Percentiles rank a stretch among this genome's conserved stretches.
Evolutionary conservation across 2,797 vertebrate species (phyloP).

Genomic region (Eospalax fontanierii): DNA sequence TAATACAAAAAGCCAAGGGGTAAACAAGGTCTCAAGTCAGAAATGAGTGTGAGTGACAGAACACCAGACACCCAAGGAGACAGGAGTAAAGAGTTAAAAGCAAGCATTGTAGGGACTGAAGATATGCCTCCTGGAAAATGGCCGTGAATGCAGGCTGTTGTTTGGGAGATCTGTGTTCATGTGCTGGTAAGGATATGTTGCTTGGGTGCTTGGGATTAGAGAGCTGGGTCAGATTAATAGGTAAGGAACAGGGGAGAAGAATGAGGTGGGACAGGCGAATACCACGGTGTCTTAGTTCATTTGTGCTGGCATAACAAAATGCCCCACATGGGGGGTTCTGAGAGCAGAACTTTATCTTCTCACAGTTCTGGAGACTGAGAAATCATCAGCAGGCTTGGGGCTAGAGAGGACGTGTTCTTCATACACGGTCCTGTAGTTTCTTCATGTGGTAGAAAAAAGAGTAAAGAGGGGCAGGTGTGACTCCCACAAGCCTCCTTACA

Average conservation of each 20-base stretch:
- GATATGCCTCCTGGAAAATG: neutral
- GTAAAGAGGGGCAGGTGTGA: neutral
- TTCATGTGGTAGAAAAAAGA: neutral
- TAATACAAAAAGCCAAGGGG: neutral
- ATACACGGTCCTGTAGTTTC: neutral
- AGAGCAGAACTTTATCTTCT: neutral
- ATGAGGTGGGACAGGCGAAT: neutral
- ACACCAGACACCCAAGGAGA: neutral
- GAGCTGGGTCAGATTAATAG: neutral
- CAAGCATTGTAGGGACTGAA: neutral
- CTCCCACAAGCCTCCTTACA: neutral
- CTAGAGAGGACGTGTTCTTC: neutral
- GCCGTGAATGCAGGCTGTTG: neutral
- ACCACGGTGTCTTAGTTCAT: neutral
- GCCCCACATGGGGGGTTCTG: neutral
- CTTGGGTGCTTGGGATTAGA: neutral
- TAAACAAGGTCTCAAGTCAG: neutral
- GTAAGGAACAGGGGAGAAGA: neutral
- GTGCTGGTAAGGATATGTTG: neutral
- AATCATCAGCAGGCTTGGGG: neutral
- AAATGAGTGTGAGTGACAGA: neutral
- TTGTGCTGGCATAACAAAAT: neutral
- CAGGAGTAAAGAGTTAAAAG: neutral
- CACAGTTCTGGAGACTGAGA: neutral
- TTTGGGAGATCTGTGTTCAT: neutral